Conservation (phyloP, 2,113 vertebrate genomes). For the Tricholaema leucomelas region DNA sequence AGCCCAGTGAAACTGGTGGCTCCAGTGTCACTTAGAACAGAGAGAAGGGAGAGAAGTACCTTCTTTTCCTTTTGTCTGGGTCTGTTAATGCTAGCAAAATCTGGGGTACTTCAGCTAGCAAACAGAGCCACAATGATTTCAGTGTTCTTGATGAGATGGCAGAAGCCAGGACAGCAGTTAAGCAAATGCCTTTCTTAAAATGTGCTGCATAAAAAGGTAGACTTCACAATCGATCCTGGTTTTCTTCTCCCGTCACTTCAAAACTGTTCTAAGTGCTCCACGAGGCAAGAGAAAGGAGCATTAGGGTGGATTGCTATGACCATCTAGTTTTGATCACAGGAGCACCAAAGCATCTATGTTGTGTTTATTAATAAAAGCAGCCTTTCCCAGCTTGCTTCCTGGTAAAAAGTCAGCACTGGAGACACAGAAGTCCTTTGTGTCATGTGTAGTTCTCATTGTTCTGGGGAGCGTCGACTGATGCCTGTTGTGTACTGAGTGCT, state of each 20-base stretch:
- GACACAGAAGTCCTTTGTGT: conserved; percentile 30
- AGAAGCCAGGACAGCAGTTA: not conserved
- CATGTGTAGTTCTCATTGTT: not conserved
- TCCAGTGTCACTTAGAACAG: not conserved
- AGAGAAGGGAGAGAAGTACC: not conserved
- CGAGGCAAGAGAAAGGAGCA: not conserved
- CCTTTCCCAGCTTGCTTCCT: not conserved
- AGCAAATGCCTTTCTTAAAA: not conserved
- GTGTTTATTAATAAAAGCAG: conserved; percentile 13
- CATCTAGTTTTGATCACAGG: not conserved
- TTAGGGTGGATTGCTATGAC: not conserved
- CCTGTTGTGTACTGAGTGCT: conserved; percentile 18
- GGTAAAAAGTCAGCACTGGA: not conserved
- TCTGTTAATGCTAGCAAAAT: not conserved
- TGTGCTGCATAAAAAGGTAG: not conserved
- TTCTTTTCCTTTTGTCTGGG: not conserved
- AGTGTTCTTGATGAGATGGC: not conserved
- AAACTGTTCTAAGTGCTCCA: not conserved
- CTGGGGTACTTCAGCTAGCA: not conserved
- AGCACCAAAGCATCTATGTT: not conserved
- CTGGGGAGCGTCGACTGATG: not conserved
- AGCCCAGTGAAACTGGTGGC: not conserved
- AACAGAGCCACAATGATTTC: not conserved
- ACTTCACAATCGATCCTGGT: not conserved
- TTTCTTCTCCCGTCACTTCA: not conserved